These are phyloP conservation scores for Latrodectus hesperus DNA, from an alignment of 2,888 invertebrate genomes.

Conservation along the genomic window DNA sequence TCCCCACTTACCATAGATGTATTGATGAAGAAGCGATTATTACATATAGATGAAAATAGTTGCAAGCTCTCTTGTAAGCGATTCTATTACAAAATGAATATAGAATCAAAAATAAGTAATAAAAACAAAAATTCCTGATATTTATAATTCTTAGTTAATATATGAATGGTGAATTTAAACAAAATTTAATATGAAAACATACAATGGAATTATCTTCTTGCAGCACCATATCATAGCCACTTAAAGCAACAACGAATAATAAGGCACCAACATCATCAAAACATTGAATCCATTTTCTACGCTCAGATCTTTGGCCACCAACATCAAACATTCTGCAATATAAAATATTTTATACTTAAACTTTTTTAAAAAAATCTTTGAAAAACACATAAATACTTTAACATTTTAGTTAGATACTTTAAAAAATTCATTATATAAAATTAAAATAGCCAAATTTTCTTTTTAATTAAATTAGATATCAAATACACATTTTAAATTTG, in stretches of 20 bases:
- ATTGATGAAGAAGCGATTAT: constrained; percentile 80
- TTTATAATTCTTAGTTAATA: background rate
- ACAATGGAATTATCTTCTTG: constrained; percentile 80
- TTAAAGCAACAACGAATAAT: constrained; percentile 81
- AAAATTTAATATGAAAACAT: constrained; percentile 60
- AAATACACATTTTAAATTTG: too few species aligned
- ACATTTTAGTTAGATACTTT: too few species aligned
- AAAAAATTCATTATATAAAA: too few species aligned
- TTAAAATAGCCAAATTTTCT: too few species aligned
- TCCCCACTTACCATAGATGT: constrained; percentile 78
- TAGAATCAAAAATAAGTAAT: background rate
- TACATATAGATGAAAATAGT: constrained; percentile 81
- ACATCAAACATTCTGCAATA: constrained; percentile 80
- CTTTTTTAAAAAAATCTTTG: too few species aligned
- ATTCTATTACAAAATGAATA: constrained; percentile 75
- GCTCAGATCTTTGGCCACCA: constrained; percentile 81
- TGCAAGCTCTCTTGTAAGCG: constrained; percentile 81
- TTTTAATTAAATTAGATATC: too few species aligned
- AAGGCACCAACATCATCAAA: constrained; percentile 82
- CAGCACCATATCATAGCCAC: constrained; percentile 82
- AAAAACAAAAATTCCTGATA: background rate
- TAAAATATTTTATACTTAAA: too few species aligned
- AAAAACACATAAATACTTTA: too few species aligned
- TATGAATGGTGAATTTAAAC: background rate
- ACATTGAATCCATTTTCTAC: constrained; percentile 82